These are phyloP conservation scores for Allophyes oxyacanthae DNA, from an alignment of 2,888 invertebrate genomes.

Conservation along the genomic window DNA sequence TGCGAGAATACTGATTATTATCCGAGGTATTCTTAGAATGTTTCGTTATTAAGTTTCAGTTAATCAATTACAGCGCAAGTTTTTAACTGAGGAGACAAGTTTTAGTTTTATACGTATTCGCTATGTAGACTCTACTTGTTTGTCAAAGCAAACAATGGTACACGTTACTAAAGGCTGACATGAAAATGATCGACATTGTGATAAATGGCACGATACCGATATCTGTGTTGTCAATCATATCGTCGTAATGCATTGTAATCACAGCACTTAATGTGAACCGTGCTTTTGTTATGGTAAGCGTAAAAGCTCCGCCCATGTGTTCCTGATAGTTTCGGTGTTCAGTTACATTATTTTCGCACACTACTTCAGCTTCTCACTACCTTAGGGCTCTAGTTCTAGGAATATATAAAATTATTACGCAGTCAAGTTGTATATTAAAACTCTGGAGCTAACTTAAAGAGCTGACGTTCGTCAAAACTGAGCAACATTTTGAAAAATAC, in stretches of 20 bases:
- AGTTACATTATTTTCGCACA: slow-evolving; percentile 22
- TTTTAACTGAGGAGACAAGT: slow-evolving; percentile 9
- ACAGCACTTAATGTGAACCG: slow-evolving; percentile 64
- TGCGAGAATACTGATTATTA: slow-evolving; percentile 22
- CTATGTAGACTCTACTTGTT: slow-evolving; percentile 33
- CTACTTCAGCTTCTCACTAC: too few relatives aligned
- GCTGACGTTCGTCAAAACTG: too few relatives aligned
- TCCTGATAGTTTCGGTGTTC: slow-evolving; percentile 12
- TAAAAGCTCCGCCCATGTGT: slow-evolving; percentile 32
- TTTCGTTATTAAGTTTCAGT: slow-evolving; percentile 8
- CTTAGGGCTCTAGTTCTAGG: too few relatives aligned
- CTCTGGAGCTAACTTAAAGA: too few relatives aligned
- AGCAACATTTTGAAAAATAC: too few relatives aligned
- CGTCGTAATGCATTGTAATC: slow-evolving; percentile 68
- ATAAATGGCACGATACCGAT: slow-evolving; percentile 71
- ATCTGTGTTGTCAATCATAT: slow-evolving; percentile 75
- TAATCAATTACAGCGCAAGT: slow-evolving; percentile 9
- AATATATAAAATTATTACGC: too few relatives aligned
- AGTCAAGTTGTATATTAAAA: too few relatives aligned
- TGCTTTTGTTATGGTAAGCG: slow-evolving; percentile 57
- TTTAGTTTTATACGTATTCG: slow-evolving; percentile 22
- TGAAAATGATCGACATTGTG: slow-evolving; percentile 68
- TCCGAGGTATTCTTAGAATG: slow-evolving; percentile 21
- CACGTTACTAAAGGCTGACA: slow-evolving; percentile 50
- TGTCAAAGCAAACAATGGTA: slow-evolving; percentile 56